Evolutionary conservation across 2,113 vertebrate species (phyloP).

Genomic region (Garra rufa): DNA sequence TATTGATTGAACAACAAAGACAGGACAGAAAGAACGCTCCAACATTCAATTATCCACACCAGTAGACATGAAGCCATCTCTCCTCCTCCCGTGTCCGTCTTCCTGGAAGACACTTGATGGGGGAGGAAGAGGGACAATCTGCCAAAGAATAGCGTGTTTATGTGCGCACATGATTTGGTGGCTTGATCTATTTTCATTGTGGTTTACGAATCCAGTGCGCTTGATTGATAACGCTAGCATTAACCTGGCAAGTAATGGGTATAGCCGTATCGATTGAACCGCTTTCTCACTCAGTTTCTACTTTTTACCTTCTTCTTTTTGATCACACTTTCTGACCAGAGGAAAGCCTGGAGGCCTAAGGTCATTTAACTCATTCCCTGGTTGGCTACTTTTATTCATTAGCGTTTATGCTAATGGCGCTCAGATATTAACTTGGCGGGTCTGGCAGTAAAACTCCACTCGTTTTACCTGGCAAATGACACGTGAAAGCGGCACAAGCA

Average conservation of each 20-base stretch:
- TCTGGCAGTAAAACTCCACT: constrained; percentile 25
- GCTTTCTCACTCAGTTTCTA: neutral
- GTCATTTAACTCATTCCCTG: constrained; percentile 15
- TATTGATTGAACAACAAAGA: constrained; percentile 83
- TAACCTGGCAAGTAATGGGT: constrained; percentile 7
- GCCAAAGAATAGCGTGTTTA: constrained; percentile 51
- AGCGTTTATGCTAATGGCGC: constrained; percentile 62
- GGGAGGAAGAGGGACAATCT: constrained; percentile 37
- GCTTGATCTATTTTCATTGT: neutral
- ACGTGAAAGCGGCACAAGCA: constrained; percentile 68
- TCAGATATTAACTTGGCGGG: constrained; percentile 64
- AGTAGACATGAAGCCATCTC: constrained; percentile 77
- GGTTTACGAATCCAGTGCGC: neutral
- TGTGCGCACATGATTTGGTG: constrained; percentile 25
- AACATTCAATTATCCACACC: constrained; percentile 82
- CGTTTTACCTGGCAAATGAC: constrained; percentile 69
- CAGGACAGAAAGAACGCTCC: constrained; percentile 74
- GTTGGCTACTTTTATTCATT: constrained; percentile 61
- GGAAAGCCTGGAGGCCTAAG: neutral
- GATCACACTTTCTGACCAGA: constrained; percentile 7
- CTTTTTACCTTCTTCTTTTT: neutral
- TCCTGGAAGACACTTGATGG: constrained; percentile 61
- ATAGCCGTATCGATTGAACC: neutral
- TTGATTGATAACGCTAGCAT: constrained; percentile 16
- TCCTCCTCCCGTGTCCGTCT: constrained; percentile 59